phyloP scores from a whole-genome alignment of 2,113 vertebrate genomes.

The Melospiza melodia region DNA sequence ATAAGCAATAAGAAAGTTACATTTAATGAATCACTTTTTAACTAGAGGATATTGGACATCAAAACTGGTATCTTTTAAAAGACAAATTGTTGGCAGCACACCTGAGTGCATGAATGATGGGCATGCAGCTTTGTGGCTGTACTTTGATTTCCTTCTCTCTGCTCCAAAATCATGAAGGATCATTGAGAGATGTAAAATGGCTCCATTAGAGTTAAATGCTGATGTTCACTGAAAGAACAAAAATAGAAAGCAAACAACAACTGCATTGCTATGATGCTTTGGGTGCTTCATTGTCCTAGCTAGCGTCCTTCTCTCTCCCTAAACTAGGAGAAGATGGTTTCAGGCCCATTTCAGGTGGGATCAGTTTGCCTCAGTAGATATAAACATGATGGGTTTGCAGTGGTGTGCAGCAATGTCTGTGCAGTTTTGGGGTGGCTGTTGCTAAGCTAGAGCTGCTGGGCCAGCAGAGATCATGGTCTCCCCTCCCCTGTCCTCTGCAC shows the following conservation, averaged over 20 bases:
- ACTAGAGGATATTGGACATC: not conserved
- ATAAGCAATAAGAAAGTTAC: not conserved
- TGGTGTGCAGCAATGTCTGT: accelerated
- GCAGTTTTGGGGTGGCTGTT: not conserved
- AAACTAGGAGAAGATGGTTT: not conserved
- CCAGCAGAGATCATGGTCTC: not conserved
- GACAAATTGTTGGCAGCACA: not conserved
- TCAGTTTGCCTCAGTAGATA: not conserved
- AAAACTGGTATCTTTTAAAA: not conserved
- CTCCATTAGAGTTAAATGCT: not conserved
- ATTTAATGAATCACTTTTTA: not conserved
- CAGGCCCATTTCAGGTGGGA: not conserved
- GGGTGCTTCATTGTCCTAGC: not conserved
- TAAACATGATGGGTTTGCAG: not conserved
- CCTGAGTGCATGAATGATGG: not conserved
- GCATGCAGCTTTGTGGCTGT: not conserved
- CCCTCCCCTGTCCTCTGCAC: not conserved
- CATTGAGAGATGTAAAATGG: not conserved
- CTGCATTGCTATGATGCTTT: not conserved
- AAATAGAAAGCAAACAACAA: not conserved
- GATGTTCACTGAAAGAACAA: not conserved
- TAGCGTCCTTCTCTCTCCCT: not conserved
- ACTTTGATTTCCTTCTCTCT: slow-evolving; percentile 6
- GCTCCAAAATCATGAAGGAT: not conserved
- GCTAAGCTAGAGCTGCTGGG: not conserved